Percentiles rank a stretch among this genome's conserved stretches.
Conservation (phyloP, 2,888 invertebrate genomes). For the Muschampia plurimacula region DNA sequence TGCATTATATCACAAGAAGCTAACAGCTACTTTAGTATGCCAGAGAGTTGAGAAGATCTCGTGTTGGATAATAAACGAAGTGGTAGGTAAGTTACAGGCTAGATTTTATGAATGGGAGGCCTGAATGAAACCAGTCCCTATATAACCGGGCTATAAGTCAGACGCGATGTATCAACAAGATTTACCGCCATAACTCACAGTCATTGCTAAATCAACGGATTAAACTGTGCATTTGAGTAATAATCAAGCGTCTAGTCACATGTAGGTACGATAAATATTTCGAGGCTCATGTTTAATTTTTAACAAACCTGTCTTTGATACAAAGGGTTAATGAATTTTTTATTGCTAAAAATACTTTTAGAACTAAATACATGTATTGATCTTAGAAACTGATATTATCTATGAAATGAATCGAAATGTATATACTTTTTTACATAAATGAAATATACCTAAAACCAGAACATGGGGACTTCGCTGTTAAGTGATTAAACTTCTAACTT, state of each 20-base stretch:
- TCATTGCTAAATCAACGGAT: conserved; percentile 63
- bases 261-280: not conserved
- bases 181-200: conserved; percentile 66
- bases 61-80: conserved; percentile 31
- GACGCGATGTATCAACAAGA: conserved; percentile 65
- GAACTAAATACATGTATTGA: no score
- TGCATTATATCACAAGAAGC: conserved; percentile 12
- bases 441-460: no score
- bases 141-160: conserved; percentile 58
- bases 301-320: not conserved
- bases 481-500: no score
- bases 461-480: no score
- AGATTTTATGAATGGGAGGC: conserved; percentile 54
- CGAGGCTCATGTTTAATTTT: not conserved
- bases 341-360: no score
- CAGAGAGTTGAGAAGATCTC: conserved; percentile 42
- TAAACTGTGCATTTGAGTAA: conserved; percentile 34
- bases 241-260: conserved; percentile 19
- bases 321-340: not conserved
- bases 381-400: no score
- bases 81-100: conserved; percentile 43
- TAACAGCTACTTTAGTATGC: conserved; percentile 25
- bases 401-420: no score
- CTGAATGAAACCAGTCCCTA: conserved; percentile 66
- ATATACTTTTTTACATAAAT: no score